Evolutionary conservation across 1,140 invertebrate species (phyloP).

Genomic region (Goniozus legneri): DNA sequence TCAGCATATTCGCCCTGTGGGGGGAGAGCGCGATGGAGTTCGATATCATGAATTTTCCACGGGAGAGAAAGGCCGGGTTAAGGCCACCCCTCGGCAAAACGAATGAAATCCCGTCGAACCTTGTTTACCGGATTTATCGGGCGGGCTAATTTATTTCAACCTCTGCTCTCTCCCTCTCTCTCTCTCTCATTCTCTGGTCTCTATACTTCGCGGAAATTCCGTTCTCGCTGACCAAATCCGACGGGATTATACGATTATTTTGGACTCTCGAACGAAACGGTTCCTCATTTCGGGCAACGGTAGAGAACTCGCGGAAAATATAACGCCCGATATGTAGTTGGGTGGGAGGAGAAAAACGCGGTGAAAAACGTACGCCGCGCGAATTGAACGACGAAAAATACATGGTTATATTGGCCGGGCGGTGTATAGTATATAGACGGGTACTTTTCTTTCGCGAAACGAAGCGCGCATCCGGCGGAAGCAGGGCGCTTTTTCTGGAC

Average conservation of each 20-base stretch:
- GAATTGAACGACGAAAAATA: not conserved
- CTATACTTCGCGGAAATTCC: not conserved
- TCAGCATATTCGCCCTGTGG: constrained; percentile 23
- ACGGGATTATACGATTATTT: not conserved
- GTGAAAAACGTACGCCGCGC: not conserved
- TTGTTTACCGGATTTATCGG: constrained; percentile 14
- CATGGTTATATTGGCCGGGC: not conserved
- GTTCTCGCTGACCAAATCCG: not conserved
- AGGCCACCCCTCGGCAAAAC: not conserved
- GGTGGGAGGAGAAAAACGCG: not conserved
- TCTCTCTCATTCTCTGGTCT: not conserved
- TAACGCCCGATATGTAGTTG: not conserved
- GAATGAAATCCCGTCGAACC: constrained; percentile 3
- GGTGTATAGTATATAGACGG: constrained; percentile 7
- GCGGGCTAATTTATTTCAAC: too few relatives aligned
- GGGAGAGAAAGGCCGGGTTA: constrained; percentile 1
- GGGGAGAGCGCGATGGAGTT: constrained; percentile 1
- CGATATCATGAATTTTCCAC: constrained; percentile 15
- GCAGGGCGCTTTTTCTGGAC: constrained; percentile 11
- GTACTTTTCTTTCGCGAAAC: constrained; percentile 26
- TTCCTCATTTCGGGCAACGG: too few relatives aligned
- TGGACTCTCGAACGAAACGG: too few relatives aligned
- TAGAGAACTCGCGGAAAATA: too few relatives aligned
- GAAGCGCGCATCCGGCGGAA: constrained; percentile 35
- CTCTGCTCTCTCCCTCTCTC: too few relatives aligned